Base-by-base conservation (phyloP, 2,888 invertebrate species). In the Drosophila anomelani region DNA sequence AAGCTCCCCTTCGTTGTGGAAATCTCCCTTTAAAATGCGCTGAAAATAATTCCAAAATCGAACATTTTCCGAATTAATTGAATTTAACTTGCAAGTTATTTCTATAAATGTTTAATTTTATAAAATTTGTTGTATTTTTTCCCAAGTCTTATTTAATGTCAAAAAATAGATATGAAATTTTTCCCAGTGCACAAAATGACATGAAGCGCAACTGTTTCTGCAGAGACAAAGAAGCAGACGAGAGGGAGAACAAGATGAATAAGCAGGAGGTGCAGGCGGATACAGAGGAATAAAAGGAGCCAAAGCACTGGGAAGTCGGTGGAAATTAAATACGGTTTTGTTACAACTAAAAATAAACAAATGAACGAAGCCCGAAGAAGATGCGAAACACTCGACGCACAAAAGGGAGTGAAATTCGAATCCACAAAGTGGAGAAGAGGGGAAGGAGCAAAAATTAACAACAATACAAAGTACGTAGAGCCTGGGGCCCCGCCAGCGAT, bases 311-410 rank as follows among this genome's bases (percentile, higher is more conserved):
- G 64, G 56, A 46, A 59, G 61, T 70, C 71, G 76, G 63, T 86
- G 84, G 84, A 84, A 84, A 84, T 77, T 75, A 77, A 73, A 84
- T 84, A 86, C 78, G 71, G 61, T 84, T 78, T 84, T 84, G 78
- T 80, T 77, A 86, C 72, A 59, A 81, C 79, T 78, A 78, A 84
- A 84, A 81, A 81, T 78, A 84, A 85, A 83, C 79, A 78, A 82
- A 69, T 70, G 62, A 44, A 59, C 51, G 36, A 15, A 51, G 51
- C 51, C 70, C 73, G 36, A 61, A 39, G 26, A 59, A 43, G 41
- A 58, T 62, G 61, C 62, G 43, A 58, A 70, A 70, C 76, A 78
- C 78, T 76, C 70, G 79, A 74, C 70, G 66, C 34, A 68, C 62
- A 63, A 56, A 57, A 43, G 32, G 36, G 36, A 41, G 51, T 54